A percentile compares a stretch with the other conserved stretches of the same genome.
These are phyloP conservation scores for Eupeodes luniger DNA, from an alignment of 2,888 invertebrate species.

Conservation along the genomic window DNA sequence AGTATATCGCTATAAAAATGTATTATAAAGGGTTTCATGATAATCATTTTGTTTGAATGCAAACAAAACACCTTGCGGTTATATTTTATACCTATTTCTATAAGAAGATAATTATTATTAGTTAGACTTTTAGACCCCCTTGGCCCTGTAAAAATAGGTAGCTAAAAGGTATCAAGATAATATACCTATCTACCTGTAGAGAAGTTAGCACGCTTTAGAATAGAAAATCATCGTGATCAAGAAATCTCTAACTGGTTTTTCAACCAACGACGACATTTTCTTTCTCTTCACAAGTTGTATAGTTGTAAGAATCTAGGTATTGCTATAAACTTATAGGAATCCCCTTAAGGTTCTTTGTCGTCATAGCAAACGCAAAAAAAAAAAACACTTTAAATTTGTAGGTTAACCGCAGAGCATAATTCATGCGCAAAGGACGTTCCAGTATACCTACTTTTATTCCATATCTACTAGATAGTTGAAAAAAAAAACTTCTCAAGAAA, in stretches of 20 bases:
- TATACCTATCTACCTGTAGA: background rate
- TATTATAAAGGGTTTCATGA: conserved; percentile 24
- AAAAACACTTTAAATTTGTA: conserved; percentile 44
- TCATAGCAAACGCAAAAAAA: conserved; percentile 26
- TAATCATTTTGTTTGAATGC: conserved; percentile 31
- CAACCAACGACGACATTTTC: conserved; percentile 16
- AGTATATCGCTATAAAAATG: background rate
- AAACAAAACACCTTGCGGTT: conserved; percentile 52
- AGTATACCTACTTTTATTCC: conserved; percentile 42
- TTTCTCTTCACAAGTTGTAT: background rate
- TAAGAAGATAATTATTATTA: background rate
- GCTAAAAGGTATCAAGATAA: too few relatives aligned
- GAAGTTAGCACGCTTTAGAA: background rate
- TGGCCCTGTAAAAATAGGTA: background rate
- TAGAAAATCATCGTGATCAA: conserved; percentile 57
- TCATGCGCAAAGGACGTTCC: conserved; percentile 69
- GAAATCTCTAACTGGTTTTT: conserved; percentile 56
- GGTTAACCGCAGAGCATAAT: conserved; percentile 63
- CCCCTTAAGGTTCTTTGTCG: conserved; percentile 53
- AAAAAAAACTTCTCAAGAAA: conserved; percentile 38
- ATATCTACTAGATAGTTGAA: background rate
- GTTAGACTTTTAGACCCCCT: background rate
- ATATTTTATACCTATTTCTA: conserved; percentile 29
- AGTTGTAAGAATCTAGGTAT: background rate
- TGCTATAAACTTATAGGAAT: conserved; percentile 34